Evolutionary conservation across 2,888 invertebrate genomes (phyloP), one percentile per base, ranked within the genome.

Genomic region (Phytoseiulus persimilis): DNA sequence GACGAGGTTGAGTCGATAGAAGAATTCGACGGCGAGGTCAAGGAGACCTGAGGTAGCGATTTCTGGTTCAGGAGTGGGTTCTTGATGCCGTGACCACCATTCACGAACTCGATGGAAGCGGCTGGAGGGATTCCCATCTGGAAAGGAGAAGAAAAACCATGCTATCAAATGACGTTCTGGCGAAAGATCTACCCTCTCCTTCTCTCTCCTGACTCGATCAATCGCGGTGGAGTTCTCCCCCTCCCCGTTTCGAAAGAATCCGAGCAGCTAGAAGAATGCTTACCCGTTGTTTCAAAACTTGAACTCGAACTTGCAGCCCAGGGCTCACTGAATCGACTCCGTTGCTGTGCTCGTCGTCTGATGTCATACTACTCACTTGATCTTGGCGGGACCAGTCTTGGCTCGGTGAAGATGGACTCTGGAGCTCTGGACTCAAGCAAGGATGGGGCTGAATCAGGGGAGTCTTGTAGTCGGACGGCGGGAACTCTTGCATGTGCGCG

Each of bases 11-110:
- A 45, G 5, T n/a, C 39, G n/a, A 87, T 32, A 2, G 87, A 87
- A 33, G 87, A 6, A 9, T 28, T n/a, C 28, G 45, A 33, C 31
- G 18, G 87, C n/a, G 87, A 9, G n/a, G 87, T 32, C 28, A 9
- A n/a, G 11, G 87, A 45, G 28, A 1, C 87, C 18, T 33, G 33
- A 23, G 87, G 39, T 45, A 45, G 87, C 32, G 39, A 28, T 32
- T 45, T 45, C 87, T 39, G 33, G n/a, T 91, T 91, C 65, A 97
- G 96, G 91, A 98, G 93, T 0, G 98, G 98, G 93, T 98, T 98
- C 93, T 98, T 98, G 91, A 98, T 97, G 83, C 98, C 98, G 93
- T 98, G 98, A 31, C 98, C 98, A 90, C 98, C 98, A 92, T 98
- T 98, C 83, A 98, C 98, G 93, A 98, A 98, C 93, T 98, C 98